Percentiles rank a stretch among this genome's conserved stretches.
Evolutionary conservation across 2,113 vertebrate species (phyloP).

Genomic region (Gorsachius goisagi): DNA sequence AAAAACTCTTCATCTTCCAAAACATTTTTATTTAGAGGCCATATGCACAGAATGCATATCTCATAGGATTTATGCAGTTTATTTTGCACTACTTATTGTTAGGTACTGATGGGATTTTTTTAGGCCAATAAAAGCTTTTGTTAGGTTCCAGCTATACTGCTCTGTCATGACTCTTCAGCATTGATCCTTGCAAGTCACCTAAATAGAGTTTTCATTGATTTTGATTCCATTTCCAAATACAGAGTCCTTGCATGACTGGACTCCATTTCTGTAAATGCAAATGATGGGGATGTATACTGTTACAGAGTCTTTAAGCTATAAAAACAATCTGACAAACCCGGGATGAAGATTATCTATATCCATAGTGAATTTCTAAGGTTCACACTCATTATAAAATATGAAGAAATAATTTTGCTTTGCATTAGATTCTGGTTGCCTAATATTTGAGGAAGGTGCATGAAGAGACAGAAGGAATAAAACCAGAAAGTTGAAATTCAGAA

Average conservation of each 20-base stretch:
- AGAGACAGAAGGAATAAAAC: not conserved
- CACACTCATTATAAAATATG: not conserved
- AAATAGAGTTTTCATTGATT: slow-evolving; percentile 33
- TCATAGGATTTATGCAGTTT: not conserved
- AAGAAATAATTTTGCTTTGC: not conserved
- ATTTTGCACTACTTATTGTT: not conserved
- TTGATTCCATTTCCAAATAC: not conserved
- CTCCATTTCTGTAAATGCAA: slow-evolving; percentile 10
- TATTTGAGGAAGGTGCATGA: not conserved
- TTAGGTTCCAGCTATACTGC: not conserved
- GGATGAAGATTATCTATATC: not conserved
- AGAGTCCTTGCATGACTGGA: not conserved
- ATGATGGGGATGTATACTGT: not conserved
- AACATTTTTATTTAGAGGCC: not conserved
- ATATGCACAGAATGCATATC: not conserved
- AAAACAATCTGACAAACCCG: not conserved
- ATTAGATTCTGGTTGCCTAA: not conserved
- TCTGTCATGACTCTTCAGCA: not conserved
- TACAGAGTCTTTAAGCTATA: not conserved
- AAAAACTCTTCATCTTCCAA: not conserved
- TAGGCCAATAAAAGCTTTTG: not conserved
- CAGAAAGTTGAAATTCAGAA: not conserved
- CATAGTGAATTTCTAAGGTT: not conserved
- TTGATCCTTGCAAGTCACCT: not conserved
- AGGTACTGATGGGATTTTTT: not conserved